phyloP scores from a whole-genome alignment of 2,888 invertebrate species.

The Scelioninae gen. 2 region DNA sequence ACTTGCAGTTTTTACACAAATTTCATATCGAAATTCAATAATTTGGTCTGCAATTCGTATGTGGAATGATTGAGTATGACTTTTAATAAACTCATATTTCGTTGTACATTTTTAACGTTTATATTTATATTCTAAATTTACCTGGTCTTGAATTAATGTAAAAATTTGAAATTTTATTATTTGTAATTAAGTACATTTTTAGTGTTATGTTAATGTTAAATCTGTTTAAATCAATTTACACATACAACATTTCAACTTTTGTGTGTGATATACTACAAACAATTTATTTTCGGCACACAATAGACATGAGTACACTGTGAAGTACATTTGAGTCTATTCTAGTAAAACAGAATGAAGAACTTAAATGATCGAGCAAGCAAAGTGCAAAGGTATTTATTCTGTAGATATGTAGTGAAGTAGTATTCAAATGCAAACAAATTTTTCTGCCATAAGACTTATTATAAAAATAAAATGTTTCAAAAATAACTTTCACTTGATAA shows the following conservation, averaged over 20 bases:
- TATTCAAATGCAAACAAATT: background rate
- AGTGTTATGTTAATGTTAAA: slow-evolving; percentile 16
- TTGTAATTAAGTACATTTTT: slow-evolving; percentile 7
- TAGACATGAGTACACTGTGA: background rate
- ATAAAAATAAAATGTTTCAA: no score
- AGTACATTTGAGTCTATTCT: slow-evolving; percentile 16
- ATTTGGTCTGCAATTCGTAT: slow-evolving; percentile 55
- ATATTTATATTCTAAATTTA: slow-evolving; percentile 14
- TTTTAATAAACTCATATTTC: slow-evolving; percentile 13
- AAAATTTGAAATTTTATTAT: slow-evolving; percentile 1
- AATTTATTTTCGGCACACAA: slow-evolving; percentile 15
- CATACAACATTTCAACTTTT: slow-evolving; percentile 2
- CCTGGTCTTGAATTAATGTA: slow-evolving; percentile 8
- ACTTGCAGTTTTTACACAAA: slow-evolving; percentile 46
- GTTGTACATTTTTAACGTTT: slow-evolving; percentile 7
- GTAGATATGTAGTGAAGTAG: slow-evolving; percentile 7
- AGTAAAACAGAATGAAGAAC: slow-evolving; percentile 43
- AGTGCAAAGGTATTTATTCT: slow-evolving; percentile 28
- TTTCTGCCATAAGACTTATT: no score
- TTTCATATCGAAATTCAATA: slow-evolving; percentile 21
- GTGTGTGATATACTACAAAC: slow-evolving; percentile 1
- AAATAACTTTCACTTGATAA: no score
- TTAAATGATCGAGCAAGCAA: slow-evolving; percentile 10
- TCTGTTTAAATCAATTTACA: slow-evolving; percentile 7
- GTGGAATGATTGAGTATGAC: slow-evolving; percentile 30